A percentile compares a stretch with the other conserved stretches of the same genome.
Conservation (phyloP, 2,888 invertebrate species). For the Periphyllus acericola region DNA sequence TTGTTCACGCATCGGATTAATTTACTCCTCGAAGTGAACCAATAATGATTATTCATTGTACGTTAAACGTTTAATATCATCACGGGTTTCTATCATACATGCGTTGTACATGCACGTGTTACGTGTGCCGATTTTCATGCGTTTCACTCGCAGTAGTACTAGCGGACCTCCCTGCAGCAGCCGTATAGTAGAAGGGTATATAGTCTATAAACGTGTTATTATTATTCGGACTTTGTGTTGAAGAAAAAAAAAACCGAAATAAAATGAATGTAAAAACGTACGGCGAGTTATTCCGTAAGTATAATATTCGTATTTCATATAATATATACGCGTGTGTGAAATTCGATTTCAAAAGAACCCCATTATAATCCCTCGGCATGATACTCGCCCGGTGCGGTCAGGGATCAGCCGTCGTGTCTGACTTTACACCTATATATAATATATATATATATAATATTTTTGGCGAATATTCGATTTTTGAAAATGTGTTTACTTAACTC, state of each 20-base stretch:
- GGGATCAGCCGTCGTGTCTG: conserved; percentile 34
- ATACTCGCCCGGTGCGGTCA: conserved; percentile 21
- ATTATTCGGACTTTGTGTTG: too few species aligned
- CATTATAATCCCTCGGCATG: conserved; percentile 30
- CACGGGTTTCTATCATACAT: too few species aligned
- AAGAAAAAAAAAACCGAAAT: too few species aligned
- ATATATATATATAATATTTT: neutral
- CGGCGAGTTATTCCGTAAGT: neutral
- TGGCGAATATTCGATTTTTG: conserved; percentile 19
- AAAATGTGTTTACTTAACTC: conserved; percentile 3
- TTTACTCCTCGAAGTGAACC: too few species aligned
- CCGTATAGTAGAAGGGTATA: neutral
- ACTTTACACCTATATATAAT: neutral
- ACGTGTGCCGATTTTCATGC: neutral
- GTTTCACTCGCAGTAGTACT: too few species aligned
- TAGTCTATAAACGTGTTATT: too few species aligned
- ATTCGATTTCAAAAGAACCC: conserved; percentile 49
- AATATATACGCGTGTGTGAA: neutral
- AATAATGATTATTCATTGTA: too few species aligned
- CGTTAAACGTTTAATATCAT: too few species aligned
- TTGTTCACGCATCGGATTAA: too few species aligned
- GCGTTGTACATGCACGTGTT: too few species aligned
- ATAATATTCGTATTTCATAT: neutral
- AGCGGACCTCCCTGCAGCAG: neutral
- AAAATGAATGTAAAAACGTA: neutral